Evolutionary conservation across 2,888 invertebrate genomes (phyloP).

Genomic region (Cryptophagus acutangulus): DNA sequence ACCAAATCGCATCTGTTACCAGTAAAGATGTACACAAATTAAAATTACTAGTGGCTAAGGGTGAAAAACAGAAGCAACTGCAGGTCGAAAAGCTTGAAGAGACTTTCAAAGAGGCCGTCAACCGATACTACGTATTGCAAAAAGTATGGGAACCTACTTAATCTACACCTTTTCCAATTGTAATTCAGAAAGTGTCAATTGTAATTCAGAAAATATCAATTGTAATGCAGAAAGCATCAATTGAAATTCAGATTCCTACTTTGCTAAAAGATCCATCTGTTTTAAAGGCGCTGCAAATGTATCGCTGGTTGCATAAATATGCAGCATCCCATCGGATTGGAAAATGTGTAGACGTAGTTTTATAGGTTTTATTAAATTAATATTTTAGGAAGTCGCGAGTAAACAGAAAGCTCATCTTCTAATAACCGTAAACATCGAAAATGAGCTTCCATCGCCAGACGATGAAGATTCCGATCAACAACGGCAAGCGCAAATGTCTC

Average conservation of each 20-base stretch:
- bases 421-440: slow-evolving; percentile 40
- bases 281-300: too few relatives aligned
- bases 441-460: slow-evolving; percentile 33
- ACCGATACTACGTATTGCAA: slow-evolving; percentile 67
- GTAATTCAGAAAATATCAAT: slow-evolving; percentile 1
- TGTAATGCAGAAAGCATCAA: neutral
- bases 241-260: too few relatives aligned
- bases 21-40: slow-evolving; percentile 69
- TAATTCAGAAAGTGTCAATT: too few relatives aligned
- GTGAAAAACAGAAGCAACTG: slow-evolving; percentile 74
- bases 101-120: slow-evolving; percentile 73
- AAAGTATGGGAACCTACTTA: too few relatives aligned
- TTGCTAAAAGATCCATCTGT: too few relatives aligned
- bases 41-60: slow-evolving; percentile 63
- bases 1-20: slow-evolving; percentile 67
- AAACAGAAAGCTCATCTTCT: slow-evolving; percentile 64
- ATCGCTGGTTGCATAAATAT: too few relatives aligned
- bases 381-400: slow-evolving; percentile 56
- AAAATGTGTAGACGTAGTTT: too few relatives aligned
- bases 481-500: slow-evolving; percentile 48
- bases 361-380: slow-evolving; percentile 12
- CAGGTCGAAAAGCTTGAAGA: slow-evolving; percentile 79
- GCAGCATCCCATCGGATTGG: too few relatives aligned
- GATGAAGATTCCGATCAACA: slow-evolving; percentile 45
- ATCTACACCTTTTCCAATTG: too few relatives aligned